Evolutionary conservation across 1,140 invertebrate species (phyloP).

Genomic region (Pantala flavescens): DNA sequence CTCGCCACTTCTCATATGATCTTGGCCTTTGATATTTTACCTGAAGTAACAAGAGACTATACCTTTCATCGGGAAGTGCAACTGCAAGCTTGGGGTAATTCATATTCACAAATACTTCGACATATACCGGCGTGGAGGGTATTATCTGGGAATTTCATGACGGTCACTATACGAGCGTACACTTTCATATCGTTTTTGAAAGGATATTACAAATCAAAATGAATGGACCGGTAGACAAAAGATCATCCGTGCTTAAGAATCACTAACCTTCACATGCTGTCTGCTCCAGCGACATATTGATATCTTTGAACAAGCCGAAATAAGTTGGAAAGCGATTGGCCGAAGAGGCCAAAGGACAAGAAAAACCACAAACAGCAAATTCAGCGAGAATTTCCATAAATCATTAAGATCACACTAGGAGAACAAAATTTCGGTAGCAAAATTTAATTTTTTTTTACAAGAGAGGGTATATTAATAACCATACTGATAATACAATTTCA

Average conservation of each 20-base stretch:
- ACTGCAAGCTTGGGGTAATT: constrained; percentile 4
- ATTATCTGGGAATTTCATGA: not conserved
- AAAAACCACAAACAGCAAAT: not conserved
- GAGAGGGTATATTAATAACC: not conserved
- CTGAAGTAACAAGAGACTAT: constrained; percentile 2
- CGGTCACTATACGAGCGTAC: not conserved
- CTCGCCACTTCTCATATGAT: not conserved
- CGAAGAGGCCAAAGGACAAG: not conserved
- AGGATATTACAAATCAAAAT: not conserved
- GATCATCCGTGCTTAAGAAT: not conserved
- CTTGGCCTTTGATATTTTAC: not conserved
- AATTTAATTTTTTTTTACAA: not conserved
- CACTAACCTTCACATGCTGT: constrained; percentile 8
- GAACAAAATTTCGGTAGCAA: not conserved
- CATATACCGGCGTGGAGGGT: not conserved
- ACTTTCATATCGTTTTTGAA: not conserved
- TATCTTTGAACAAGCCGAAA: constrained; percentile 6
- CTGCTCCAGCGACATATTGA: constrained; percentile 3
- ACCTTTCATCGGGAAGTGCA: constrained; percentile 3
- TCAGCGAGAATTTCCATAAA: not conserved
- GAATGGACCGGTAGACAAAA: not conserved
- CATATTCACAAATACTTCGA: not conserved
- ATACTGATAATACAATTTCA: not conserved
- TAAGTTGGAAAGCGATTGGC: constrained; percentile 9
- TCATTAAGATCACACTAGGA: not conserved